A percentile compares a stretch with the other conserved stretches of the same genome.
Evolutionary conservation across 2,113 vertebrate species (phyloP).

Genomic region (Opisthocomus hoazin): DNA sequence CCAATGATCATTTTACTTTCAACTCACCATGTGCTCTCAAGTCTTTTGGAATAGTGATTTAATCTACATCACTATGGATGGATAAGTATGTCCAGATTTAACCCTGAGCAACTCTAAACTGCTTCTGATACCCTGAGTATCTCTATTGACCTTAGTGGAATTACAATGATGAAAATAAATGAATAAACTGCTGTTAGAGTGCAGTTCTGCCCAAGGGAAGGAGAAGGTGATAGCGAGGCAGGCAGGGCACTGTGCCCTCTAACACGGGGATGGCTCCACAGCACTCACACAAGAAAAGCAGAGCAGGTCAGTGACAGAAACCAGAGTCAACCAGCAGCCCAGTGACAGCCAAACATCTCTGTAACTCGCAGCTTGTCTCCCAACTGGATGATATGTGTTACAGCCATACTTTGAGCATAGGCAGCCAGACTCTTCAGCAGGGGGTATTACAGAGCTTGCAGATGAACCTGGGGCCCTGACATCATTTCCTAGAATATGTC

Average conservation of each 20-base stretch:
- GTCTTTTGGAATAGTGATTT: background rate
- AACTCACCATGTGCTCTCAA: background rate
- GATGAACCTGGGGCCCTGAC: background rate
- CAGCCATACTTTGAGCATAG: background rate
- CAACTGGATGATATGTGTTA: background rate
- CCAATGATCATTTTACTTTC: background rate
- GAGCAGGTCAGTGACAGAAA: background rate
- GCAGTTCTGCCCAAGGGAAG: background rate
- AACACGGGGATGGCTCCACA: background rate
- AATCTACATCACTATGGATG: background rate
- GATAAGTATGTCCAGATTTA: background rate
- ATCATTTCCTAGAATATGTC: background rate
- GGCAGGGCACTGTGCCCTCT: background rate
- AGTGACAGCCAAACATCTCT: background rate
- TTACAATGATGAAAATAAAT: background rate
- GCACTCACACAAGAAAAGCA: background rate
- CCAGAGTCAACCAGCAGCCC: background rate
- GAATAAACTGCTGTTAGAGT: background rate
- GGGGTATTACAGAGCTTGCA: background rate
- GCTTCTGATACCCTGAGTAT: background rate
- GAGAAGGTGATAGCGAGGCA: background rate
- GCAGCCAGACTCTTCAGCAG: background rate
- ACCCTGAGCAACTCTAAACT: background rate
- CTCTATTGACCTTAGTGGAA: background rate
- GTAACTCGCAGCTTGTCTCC: background rate